Conservation (phyloP, 2,113 vertebrate species). For the Seriola rivoliana region DNA sequence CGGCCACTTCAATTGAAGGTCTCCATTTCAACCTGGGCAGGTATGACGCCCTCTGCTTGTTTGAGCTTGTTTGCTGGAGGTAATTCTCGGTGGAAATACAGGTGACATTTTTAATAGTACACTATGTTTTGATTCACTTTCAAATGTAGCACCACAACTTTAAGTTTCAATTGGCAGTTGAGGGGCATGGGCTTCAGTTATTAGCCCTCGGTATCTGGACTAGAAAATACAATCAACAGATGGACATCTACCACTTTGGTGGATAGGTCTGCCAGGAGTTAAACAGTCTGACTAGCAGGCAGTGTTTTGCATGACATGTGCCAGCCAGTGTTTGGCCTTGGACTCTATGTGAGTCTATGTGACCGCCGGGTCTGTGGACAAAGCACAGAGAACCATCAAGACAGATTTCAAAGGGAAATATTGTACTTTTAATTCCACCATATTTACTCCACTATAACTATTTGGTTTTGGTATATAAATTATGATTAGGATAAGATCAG, state of each 20-base stretch:
- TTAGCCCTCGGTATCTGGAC: background rate
- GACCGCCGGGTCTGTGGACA: background rate
- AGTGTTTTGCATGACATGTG: background rate
- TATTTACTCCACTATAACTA: no score
- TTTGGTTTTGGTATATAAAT: no score
- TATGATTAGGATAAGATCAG: background rate
- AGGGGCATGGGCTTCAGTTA: background rate
- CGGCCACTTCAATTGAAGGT: no score
- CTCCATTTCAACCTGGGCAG: background rate
- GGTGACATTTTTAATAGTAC: background rate
- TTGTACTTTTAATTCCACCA: background rate
- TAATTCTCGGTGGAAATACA: background rate
- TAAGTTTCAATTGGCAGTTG: background rate
- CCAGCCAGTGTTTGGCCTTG: background rate
- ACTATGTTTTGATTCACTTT: background rate
- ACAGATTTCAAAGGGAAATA: background rate
- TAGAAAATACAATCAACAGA: background rate
- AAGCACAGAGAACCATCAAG: background rate
- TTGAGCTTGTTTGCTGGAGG: background rate
- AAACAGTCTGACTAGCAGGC: background rate
- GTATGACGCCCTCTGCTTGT: background rate
- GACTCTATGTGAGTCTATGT: background rate
- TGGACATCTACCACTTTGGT: background rate
- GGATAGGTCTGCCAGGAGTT: background rate
- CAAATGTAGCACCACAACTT: background rate